phyloP scores from a whole-genome alignment of 2,888 invertebrate genomes.

The Chromoteleia sp. region DNA sequence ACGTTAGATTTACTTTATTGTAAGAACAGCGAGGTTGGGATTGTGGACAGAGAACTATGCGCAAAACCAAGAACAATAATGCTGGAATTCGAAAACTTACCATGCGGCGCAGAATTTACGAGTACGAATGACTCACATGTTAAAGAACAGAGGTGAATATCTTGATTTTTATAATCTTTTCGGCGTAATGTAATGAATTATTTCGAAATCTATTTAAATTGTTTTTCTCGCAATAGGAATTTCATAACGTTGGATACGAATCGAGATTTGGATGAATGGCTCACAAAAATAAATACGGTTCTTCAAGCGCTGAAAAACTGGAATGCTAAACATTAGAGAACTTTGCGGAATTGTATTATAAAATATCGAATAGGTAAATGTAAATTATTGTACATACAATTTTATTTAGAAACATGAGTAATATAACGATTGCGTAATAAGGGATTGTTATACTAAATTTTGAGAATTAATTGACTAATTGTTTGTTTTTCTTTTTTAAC shows the following conservation, averaged over 20 bases:
- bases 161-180: background rate
- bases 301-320: conserved; percentile 84
- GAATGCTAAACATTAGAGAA: conserved; percentile 75
- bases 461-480: conserved; percentile 17
- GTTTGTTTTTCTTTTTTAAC: conserved; percentile 4
- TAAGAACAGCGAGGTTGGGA: conserved; percentile 77
- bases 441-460: conserved; percentile 26
- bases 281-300: conserved; percentile 84
- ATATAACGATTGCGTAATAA: conserved; percentile 1
- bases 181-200: background rate
- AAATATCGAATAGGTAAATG: conserved; percentile 42
- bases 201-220: background rate
- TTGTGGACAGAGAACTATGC: conserved; percentile 84
- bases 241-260: conserved; percentile 85
- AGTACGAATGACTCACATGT: conserved; percentile 29
- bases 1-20: conserved; percentile 84
- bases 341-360: conserved; percentile 20
- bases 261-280: conserved; percentile 85
- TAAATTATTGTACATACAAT: conserved; percentile 59
- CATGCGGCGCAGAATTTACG: conserved; percentile 5
- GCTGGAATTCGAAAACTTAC: conserved; percentile 77
- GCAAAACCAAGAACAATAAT: conserved; percentile 85
- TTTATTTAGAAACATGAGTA: conserved; percentile 18
- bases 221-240: conserved; percentile 72
- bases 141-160: conserved; percentile 40